Percentiles rank a stretch among this genome's conserved stretches.
phyloP scores from a whole-genome alignment of 2,888 invertebrate genomes.

The Lithophane socia region DNA sequence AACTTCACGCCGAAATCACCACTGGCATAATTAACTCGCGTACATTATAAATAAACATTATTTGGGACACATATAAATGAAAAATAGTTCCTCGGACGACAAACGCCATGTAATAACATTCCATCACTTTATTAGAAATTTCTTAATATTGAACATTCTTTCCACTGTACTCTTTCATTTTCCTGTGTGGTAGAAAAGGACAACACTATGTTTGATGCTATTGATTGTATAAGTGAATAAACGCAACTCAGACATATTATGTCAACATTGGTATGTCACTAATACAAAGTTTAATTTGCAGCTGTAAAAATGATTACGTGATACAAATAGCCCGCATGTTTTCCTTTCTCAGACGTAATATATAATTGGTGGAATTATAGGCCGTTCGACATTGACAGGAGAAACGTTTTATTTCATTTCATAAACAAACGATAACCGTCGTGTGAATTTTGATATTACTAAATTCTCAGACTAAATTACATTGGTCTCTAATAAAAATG shows the following conservation, averaged over 20 bases:
- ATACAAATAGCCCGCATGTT: not conserved
- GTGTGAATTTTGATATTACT: conserved; percentile 13
- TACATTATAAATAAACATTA: conserved; percentile 84
- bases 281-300: conserved; percentile 50
- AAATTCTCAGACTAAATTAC: too few species aligned
- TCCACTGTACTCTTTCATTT: conserved; percentile 41
- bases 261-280: conserved; percentile 64
- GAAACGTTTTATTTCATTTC: conserved; percentile 55
- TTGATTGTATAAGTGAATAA: accelerated
- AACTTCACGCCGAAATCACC: conserved; percentile 76
- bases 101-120: conserved; percentile 65
- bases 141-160: conserved; percentile 49
- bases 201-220: conserved; percentile 36
- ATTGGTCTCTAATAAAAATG: not conserved
- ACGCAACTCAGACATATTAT: conserved; percentile 35
- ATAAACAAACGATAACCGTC: not conserved
- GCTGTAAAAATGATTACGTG: conserved; percentile 8
- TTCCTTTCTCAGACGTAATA: conserved; percentile 13
- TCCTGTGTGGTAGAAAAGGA: conserved; percentile 19
- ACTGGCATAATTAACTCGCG: conserved; percentile 79
- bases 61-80: conserved; percentile 79
- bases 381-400: conserved; percentile 42
- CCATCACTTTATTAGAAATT: conserved; percentile 55
- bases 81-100: conserved; percentile 72
- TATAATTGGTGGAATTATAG: conserved; percentile 8